Evolutionary conservation across 1,140 invertebrate genomes (phyloP).

Genomic region (Anoplolepis gracilipes): DNA sequence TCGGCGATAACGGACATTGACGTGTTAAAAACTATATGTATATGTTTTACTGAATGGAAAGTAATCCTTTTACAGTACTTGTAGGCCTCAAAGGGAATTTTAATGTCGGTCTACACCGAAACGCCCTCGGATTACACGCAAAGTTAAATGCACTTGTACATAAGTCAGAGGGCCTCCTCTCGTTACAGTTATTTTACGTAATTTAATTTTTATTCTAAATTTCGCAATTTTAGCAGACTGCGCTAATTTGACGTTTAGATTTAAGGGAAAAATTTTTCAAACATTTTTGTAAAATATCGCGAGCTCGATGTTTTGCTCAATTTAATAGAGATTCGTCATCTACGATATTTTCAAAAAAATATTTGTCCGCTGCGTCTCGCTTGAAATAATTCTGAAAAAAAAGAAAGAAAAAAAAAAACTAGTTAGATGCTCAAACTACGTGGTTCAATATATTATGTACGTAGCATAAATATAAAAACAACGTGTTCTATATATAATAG

Average conservation of each 20-base stretch:
- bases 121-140: constrained; percentile 25
- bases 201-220: constrained; percentile 4
- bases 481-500: neutral
- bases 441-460: neutral
- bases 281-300: neutral
- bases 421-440: neutral
- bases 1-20: constrained; percentile 13
- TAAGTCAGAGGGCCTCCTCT: constrained; percentile 11
- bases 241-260: neutral
- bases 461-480: neutral
- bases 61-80: constrained; percentile 49
- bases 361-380: neutral
- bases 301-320: neutral
- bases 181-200: constrained; percentile 25
- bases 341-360: neutral
- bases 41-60: constrained; percentile 7
- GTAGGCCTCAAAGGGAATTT: constrained; percentile 51
- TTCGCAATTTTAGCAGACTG: neutral
- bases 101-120: constrained; percentile 38
- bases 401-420: too few relatives aligned
- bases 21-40: constrained; percentile 3
- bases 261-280: neutral
- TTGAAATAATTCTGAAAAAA: neutral
- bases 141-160: constrained; percentile 40
- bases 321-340: neutral